phyloP scores from a whole-genome alignment of 2,888 invertebrate genomes.

The Odontomyia ornata region DNA sequence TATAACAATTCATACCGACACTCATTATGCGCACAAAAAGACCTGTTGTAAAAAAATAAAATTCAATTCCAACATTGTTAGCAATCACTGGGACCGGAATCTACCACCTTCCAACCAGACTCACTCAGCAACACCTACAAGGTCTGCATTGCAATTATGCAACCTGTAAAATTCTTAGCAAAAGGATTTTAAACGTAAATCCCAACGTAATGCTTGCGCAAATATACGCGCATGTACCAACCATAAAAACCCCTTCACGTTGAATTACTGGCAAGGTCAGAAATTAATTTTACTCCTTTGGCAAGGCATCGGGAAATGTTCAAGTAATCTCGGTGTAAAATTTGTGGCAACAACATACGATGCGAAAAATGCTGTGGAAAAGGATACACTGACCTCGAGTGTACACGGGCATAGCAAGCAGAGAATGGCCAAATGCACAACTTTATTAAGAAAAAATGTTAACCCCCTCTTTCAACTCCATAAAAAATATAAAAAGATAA shows the following conservation, averaged over 20 bases:
- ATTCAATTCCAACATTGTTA: not conserved
- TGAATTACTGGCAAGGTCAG: conserved; percentile 45
- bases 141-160: conserved; percentile 37
- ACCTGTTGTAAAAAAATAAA: conserved; percentile 16
- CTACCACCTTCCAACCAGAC: not conserved
- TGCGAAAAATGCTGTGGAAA: conserved; percentile 9
- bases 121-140: not conserved
- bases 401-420: not conserved
- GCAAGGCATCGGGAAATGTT: not conserved
- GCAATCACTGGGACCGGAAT: not conserved
- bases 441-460: conserved; percentile 43
- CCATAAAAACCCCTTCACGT: conserved; percentile 46
- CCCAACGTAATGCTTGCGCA: conserved; percentile 22
- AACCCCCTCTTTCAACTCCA: conserved; percentile 43
- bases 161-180: conserved; percentile 19
- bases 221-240: conserved; percentile 25
- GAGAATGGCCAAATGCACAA: conserved; percentile 29
- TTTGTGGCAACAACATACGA: conserved; percentile 4
- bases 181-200: conserved; percentile 6
- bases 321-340: conserved; percentile 37
- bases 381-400: conserved; percentile 43
- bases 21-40: not conserved
- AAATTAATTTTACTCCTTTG: conserved; percentile 47
- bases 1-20: not conserved
- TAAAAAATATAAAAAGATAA: conserved; percentile 49